Conservation (phyloP, 2,888 invertebrate genomes). For the Acleris emargana region DNA sequence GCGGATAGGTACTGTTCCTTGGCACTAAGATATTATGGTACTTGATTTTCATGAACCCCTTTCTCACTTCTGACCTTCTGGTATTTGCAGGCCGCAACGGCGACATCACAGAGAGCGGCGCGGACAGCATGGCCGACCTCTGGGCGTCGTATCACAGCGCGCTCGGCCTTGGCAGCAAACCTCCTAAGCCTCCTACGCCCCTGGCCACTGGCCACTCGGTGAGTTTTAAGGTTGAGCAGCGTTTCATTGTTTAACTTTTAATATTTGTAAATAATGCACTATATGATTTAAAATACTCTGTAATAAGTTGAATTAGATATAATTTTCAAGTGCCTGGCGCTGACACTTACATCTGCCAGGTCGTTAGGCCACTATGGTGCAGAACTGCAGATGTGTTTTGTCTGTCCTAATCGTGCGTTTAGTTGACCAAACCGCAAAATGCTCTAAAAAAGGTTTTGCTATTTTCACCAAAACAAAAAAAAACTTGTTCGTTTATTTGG, state of each 20-base stretch:
- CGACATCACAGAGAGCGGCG: constrained; percentile 84
- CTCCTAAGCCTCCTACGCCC: constrained; percentile 75
- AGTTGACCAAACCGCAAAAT: too few relatives aligned
- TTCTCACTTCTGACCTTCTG: constrained; percentile 43
- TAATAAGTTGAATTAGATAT: too few relatives aligned
- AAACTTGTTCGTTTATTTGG: too few relatives aligned
- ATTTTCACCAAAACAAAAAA: too few relatives aligned
- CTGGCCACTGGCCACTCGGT: constrained; percentile 87
- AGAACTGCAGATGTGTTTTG: too few relatives aligned
- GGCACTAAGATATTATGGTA: too few relatives aligned
- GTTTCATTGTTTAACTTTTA: constrained; percentile 56
- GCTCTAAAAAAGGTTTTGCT: too few relatives aligned
- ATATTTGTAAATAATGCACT: neutral
- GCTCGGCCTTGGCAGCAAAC: constrained; percentile 86
- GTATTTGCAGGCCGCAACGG: constrained; percentile 84
- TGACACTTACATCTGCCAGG: too few relatives aligned
- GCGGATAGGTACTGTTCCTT: too few relatives aligned
- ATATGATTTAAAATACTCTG: neutral
- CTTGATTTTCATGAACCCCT: neutral
- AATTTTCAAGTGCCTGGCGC: too few relatives aligned
- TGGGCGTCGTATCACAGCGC: constrained; percentile 94
- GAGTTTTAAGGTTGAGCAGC: constrained; percentile 84
- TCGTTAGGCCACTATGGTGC: too few relatives aligned
- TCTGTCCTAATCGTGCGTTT: too few relatives aligned
- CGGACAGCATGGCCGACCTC: constrained; percentile 91